A percentile compares a stretch with the other conserved stretches of the same genome.
phyloP scores from a whole-genome alignment of 2,113 vertebrate species.

The Petaurus breviceps region DNA sequence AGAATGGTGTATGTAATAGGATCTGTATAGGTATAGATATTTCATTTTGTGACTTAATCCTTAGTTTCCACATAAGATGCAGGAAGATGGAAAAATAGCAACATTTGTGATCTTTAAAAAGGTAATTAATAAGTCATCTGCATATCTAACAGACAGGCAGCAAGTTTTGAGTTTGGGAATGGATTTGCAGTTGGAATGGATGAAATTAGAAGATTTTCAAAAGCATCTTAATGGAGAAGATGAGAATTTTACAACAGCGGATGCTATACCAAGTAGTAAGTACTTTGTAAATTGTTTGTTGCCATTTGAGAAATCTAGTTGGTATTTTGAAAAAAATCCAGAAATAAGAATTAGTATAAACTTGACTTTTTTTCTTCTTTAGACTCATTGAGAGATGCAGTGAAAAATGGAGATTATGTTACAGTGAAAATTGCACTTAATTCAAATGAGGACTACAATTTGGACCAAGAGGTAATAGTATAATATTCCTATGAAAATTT shows the following conservation, averaged over 20 bases:
- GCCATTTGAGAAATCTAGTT: slow-evolving; percentile 13
- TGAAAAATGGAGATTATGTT: slow-evolving; percentile 96
- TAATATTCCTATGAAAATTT: slow-evolving; percentile 70
- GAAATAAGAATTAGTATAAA: background rate
- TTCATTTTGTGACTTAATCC: background rate
- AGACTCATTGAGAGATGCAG: slow-evolving; percentile 95
- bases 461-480: slow-evolving; percentile 95
- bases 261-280: slow-evolving; percentile 91
- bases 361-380: slow-evolving; percentile 63
- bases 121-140: background rate
- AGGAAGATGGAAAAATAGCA: background rate
- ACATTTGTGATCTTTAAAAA: background rate
- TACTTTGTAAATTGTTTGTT: slow-evolving; percentile 58
- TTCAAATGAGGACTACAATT: slow-evolving; percentile 95
- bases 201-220: slow-evolving; percentile 97
- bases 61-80: background rate
- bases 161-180: slow-evolving; percentile 92
- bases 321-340: slow-evolving; percentile 15
- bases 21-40: background rate
- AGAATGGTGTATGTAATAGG: background rate
- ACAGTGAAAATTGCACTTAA: slow-evolving; percentile 95
- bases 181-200: slow-evolving; percentile 97
- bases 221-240: slow-evolving; percentile 95
- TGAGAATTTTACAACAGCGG: slow-evolving; percentile 85
- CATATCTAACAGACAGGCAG: slow-evolving; percentile 68